Conservation (phyloP, 1,140 invertebrate genomes). For the Saccostrea cuccullata region DNA sequence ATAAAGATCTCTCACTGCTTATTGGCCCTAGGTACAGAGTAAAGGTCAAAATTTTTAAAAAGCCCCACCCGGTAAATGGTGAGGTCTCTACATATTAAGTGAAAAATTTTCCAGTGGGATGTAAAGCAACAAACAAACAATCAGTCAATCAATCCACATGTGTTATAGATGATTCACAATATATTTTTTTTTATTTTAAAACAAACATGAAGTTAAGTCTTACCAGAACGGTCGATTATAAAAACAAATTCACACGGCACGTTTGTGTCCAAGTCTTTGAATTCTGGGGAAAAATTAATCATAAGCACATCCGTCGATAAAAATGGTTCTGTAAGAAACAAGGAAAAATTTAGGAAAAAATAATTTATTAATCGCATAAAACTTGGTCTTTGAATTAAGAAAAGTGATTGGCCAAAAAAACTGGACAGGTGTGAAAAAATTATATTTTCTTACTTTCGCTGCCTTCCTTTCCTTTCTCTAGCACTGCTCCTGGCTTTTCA, state of each 20-base stretch:
- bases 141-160: too few species aligned
- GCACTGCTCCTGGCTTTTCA: not conserved
- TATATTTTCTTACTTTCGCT: not conserved
- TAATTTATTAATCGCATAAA: too few species aligned
- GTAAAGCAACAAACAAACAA: too few species aligned
- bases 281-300: constrained; percentile 50
- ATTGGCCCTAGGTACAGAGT: not conserved
- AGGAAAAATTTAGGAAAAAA: too few species aligned
- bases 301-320: constrained; percentile 49
- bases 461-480: not conserved
- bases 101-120: too few species aligned
- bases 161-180: too few species aligned
- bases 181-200: too few species aligned
- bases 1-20: not conserved
- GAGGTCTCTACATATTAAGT: too few species aligned
- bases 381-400: not conserved
- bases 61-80: too few species aligned
- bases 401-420: not conserved
- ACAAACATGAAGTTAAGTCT: not conserved
- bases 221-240: constrained; percentile 53
- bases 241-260: constrained; percentile 48
- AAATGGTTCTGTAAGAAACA: constrained; percentile 30
- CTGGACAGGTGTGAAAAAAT: not conserved
- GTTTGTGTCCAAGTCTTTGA: not conserved
- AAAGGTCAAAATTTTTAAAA: not conserved